These are phyloP conservation scores for Hemithea aestivaria DNA, from an alignment of 2,888 invertebrate genomes.

Conservation along the genomic window DNA sequence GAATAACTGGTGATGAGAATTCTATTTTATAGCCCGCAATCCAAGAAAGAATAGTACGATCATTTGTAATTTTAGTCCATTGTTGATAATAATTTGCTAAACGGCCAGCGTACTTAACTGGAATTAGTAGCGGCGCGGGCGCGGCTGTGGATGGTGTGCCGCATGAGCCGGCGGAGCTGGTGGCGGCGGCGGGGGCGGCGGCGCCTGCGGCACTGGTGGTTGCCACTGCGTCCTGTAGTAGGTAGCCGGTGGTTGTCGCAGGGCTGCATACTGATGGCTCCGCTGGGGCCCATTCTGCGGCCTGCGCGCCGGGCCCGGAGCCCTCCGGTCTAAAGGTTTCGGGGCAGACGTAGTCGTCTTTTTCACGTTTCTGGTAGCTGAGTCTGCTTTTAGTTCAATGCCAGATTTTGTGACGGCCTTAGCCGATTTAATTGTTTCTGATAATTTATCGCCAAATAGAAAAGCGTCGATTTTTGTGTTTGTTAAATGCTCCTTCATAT, in stretches of 20 bases:
- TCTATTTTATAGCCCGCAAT: constrained; percentile 3
- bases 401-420: too few species aligned
- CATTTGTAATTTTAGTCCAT: constrained; percentile 3
- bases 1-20: neutral
- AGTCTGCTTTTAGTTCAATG: constrained; percentile 1
- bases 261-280: constrained; percentile 1
- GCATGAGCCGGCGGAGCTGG: too few species aligned
- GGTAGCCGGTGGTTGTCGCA: too few species aligned
- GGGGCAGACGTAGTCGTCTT: too few species aligned
- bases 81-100: neutral
- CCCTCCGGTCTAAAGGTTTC: constrained; percentile 5
- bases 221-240: too few species aligned
- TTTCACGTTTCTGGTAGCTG: neutral
- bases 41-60: constrained; percentile 1
- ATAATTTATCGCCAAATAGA: constrained; percentile 1
- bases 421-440: too few species aligned
- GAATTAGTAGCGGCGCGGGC: too few species aligned
- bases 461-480: constrained; percentile 1
- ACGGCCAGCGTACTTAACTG: constrained; percentile 7
- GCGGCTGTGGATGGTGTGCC: neutral
- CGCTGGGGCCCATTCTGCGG: too few species aligned
- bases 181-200: too few species aligned
- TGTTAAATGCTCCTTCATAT: too few species aligned
- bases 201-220: too few species aligned
- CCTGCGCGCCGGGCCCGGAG: too few species aligned